phyloP scores from a whole-genome alignment of 2,888 invertebrate species.

The Leptothorax acervorum region DNA sequence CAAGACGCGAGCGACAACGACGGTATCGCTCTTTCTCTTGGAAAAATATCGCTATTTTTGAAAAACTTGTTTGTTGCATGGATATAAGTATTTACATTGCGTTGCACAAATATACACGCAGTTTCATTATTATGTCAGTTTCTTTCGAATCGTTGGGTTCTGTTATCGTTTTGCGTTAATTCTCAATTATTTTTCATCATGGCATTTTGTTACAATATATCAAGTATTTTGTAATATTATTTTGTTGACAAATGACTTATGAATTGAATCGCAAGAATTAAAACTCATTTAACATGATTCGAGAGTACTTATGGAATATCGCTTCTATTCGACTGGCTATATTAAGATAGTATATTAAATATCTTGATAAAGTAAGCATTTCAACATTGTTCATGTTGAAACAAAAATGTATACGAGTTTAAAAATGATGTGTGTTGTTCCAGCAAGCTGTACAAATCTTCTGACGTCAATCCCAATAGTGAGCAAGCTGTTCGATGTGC shows the following conservation, averaged over 20 bases:
- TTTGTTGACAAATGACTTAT: not conserved
- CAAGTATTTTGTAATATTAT: not conserved
- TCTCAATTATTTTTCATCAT: not conserved
- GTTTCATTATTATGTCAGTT: not conserved
- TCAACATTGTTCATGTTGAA: not conserved
- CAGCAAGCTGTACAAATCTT: constrained; percentile 84
- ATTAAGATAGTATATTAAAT: not conserved
- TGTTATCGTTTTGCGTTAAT: not conserved
- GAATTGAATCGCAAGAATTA: not conserved
- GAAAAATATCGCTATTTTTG: not conserved
- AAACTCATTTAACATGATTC: not conserved
- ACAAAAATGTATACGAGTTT: constrained; percentile 52
- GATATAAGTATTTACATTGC: not conserved
- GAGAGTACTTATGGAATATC: not conserved
- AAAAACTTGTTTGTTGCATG: not conserved
- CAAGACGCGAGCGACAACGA: constrained; percentile 20
- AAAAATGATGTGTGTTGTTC: constrained; percentile 22
- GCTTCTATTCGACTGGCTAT: not conserved
- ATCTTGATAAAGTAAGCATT: not conserved
- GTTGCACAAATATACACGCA: not conserved
- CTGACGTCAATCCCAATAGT: constrained; percentile 88
- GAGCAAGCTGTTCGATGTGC: constrained; percentile 89
- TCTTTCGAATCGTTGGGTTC: not conserved
- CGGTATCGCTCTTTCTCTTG: not conserved
- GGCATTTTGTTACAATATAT: not conserved